Base-by-base conservation (phyloP, 2,797 vertebrate genomes). In the Poecile montanus region DNA sequence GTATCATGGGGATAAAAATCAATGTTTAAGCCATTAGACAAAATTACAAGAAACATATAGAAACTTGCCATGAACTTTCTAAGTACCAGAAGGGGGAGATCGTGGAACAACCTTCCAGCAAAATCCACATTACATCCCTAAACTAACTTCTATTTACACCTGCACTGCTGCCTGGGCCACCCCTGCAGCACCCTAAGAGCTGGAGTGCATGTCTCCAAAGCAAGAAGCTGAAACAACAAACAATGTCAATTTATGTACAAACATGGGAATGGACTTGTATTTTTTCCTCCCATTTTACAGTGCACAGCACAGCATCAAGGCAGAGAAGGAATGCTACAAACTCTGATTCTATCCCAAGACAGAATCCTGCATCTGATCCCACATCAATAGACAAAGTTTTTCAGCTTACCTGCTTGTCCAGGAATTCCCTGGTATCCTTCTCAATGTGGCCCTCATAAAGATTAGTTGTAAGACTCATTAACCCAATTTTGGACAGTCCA, bases 391-490 rank as follows among this genome's bases (percentile, higher is more conserved):
- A 79, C 17, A 79, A 62, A 13, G 4, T 10, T 81, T 60, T 85
- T 56, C 34, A 54, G 44, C 83, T 95, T 93, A 98, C 99, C 98
- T 99, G 99, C 94, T 99, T 99, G 70, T 99, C 99, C 80, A 99
- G 96, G 97, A 99, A 99, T 97, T 99, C 99, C 48, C 99, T 98
- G 58, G 99, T 97, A 89, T 99, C 99, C 86, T 99, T 99, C 97
- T 99, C 99, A 63, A 99, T 99, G 97, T 99, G 99, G 45, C 99
- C 99, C 94, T 99, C 99, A 3, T 99, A 99, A 80, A 99, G 97
- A 96, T 99, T 99, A 13, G 99, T 99, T 74, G 99, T 99, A 94
- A 99, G 96, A 86, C 99, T 99, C 99, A 99, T 99, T 95, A 99
- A 97, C 57, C 99, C 99, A 30, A 99, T 99, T 98, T 99, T 99